Conservation (phyloP, 2,797 vertebrate species). For the Gallinago nigripennis region DNA sequence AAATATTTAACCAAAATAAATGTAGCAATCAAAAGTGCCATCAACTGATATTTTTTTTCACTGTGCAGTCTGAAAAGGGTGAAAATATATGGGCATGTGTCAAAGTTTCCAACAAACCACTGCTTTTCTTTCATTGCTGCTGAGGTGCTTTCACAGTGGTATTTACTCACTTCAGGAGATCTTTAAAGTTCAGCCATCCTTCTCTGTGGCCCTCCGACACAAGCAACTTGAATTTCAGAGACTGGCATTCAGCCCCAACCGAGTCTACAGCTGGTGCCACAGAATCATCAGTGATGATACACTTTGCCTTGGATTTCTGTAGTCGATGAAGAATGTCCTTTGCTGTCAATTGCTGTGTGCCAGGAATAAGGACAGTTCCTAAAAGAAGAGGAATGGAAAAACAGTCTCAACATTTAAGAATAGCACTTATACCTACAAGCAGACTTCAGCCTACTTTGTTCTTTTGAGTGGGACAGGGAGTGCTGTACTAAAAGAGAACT, state of each 20-base stretch:
- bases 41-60: not conserved
- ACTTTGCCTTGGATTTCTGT: constrained; percentile 79
- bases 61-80: not conserved
- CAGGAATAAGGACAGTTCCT: constrained; percentile 82
- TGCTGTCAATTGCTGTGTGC: constrained; percentile 81
- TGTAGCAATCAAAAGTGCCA: not conserved
- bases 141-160: not conserved
- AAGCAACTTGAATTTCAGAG: constrained; percentile 76
- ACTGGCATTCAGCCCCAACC: constrained; percentile 72
- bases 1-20: not conserved
- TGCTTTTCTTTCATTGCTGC: not conserved
- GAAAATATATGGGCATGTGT: not conserved
- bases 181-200: constrained; percentile 78
- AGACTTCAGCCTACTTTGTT: not conserved
- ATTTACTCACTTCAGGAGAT: constrained; percentile 72
- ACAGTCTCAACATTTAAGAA: not conserved
- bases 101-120: not conserved
- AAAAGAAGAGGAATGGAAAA: not conserved
- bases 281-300: constrained; percentile 77
- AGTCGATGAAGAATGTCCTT: constrained; percentile 82
- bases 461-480: not conserved
- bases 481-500: not conserved
- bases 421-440: not conserved
- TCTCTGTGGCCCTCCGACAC: constrained; percentile 72
- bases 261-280: constrained; percentile 78